Base-by-base conservation (phyloP, 2,113 vertebrate species). In the Cheirogaleus medius region DNA sequence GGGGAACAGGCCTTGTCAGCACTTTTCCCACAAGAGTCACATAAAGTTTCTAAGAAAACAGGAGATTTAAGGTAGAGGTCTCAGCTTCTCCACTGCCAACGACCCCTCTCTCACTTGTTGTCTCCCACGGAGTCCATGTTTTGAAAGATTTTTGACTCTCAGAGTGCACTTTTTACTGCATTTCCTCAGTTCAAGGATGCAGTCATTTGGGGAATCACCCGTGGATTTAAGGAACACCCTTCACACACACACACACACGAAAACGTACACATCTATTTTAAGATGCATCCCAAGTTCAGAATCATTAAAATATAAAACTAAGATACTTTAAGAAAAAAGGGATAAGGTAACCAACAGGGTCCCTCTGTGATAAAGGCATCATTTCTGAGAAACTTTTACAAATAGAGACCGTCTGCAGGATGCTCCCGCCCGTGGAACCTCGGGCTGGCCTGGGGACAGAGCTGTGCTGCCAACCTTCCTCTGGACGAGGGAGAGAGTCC, bases 151-250 rank as follows among this genome's bases (percentile, higher is more conserved):
- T 85, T 74, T 88, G 14, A 78, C 60, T 56, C 58, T 20, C 42
- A 54, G 77, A n/a, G 39, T 52, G 58, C 8, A 52, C 44, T 91
- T 87, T 60, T 71, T 34, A 37, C 27, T 54, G n/a, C 32, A 47
- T 32, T 87, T 77, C 91, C 87, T 87, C 52, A 69, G 37, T 77
- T 82, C 25, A 56, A 39, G 27, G 49, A n/a, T 29, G 25, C 3
- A 13, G n/a, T 87, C 68, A 34, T 34, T 87, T 90, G 90, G 81
- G 87, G 49, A 78, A 63, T 92, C n/a, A 71, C 32, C 18, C 9
- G 2, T 17, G 44, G 54, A 66, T 77, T 83, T 77, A 21, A 83
- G 69, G 54, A 86, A 81, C 0, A 32, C 18, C 10, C 8, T 54
- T 34, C 14, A 34, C 27, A 34, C 63, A 34, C 29, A 34, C 32